These are phyloP conservation scores for Acleris cristana DNA, from an alignment of 2,888 invertebrate species.

Conservation along the genomic window DNA sequence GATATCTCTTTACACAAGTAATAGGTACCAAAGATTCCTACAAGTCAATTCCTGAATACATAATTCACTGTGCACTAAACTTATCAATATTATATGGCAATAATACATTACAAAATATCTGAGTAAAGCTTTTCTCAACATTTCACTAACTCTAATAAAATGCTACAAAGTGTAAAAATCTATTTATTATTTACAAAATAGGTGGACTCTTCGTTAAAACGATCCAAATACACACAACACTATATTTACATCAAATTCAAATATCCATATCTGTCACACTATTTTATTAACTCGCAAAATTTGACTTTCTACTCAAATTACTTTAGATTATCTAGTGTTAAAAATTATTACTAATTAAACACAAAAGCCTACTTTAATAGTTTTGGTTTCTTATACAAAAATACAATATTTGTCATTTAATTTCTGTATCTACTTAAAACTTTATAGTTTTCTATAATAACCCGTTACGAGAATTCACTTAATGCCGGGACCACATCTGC, in stretches of 20 bases:
- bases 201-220: constrained; percentile 82
- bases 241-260: constrained; percentile 54
- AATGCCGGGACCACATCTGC: no score
- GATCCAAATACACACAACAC: constrained; percentile 74
- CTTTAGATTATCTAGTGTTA: constrained; percentile 3
- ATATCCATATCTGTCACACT: constrained; percentile 39
- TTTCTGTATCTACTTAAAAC: constrained; percentile 19
- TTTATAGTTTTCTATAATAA: constrained; percentile 15
- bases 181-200: constrained; percentile 80
- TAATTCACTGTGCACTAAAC: constrained; percentile 40
- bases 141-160: constrained; percentile 57
- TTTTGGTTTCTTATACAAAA: constrained; percentile 71
- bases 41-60: constrained; percentile 27
- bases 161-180: constrained; percentile 76
- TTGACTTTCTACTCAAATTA: constrained; percentile 22
- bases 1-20: constrained; percentile 5
- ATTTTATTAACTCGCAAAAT: constrained; percentile 27
- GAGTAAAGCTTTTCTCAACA: constrained; percentile 75
- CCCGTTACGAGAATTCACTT: neutral
- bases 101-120: constrained; percentile 66
- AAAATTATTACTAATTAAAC: constrained; percentile 26
- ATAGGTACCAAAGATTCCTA: constrained; percentile 10
- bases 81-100: constrained; percentile 63
- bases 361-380: constrained; percentile 42
- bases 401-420: constrained; percentile 53